Evolutionary conservation across 1,140 invertebrate genomes (phyloP).

Genomic region (Hypsibius dujardini): DNA sequence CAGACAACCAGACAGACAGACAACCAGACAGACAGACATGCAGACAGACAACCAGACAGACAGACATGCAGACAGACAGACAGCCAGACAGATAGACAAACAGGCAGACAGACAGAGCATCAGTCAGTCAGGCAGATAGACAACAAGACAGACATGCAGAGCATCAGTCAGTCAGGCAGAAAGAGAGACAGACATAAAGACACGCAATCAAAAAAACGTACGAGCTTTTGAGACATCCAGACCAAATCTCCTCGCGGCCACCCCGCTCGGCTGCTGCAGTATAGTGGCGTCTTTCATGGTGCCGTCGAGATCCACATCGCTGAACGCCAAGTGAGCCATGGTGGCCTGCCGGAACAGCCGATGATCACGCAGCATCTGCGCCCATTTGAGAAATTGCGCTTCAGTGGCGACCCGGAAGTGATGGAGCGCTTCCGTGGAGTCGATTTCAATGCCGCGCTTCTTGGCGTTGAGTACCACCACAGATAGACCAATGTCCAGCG

Average conservation of each 20-base stretch:
- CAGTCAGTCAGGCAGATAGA: too few species aligned
- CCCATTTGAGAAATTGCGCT: conserved; percentile 53
- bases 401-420: not conserved
- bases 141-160: too few species aligned
- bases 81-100: too few species aligned
- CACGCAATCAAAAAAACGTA: not conserved
- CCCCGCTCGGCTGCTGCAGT: not conserved
- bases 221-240: conserved; percentile 15
- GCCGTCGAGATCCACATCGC: not conserved
- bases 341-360: conserved; percentile 59
- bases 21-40: too few species aligned
- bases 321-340: conserved; percentile 26
- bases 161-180: not conserved
- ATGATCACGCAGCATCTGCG: conserved; percentile 54
- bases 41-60: too few species aligned
- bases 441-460: conserved; percentile 17
- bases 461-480: conserved; percentile 1
- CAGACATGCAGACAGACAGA: too few species aligned
- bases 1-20: too few species aligned
- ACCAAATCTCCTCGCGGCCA: not conserved
- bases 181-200: not conserved
- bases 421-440: conserved; percentile 8
- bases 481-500: not conserved
- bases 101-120: too few species aligned
- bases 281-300: not conserved